phyloP scores from a whole-genome alignment of 2,797 vertebrate species.

The Argyrosomus regius region DNA sequence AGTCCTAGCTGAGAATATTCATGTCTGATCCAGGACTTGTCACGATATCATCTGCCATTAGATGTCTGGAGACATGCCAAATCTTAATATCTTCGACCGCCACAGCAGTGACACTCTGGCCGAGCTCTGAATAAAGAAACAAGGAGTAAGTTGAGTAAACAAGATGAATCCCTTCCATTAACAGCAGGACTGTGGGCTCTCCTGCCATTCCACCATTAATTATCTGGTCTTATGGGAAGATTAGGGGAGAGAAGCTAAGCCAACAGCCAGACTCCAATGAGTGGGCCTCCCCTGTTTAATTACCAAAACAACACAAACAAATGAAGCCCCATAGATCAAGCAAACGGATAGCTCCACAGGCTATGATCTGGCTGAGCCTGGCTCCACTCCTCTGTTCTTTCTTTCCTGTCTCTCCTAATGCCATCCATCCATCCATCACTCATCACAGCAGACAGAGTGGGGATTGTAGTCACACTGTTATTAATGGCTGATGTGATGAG shows the following conservation, averaged over 20 bases:
- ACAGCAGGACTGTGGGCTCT: conserved; percentile 64
- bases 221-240: conserved; percentile 82
- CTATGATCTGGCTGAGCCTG: conserved; percentile 53
- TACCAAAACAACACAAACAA: conserved; percentile 75
- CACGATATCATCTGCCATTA: conserved; percentile 49
- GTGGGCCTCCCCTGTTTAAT: conserved; percentile 78
- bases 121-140: conserved; percentile 65
- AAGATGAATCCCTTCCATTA: conserved; percentile 82
- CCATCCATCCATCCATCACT: conserved; percentile 65
- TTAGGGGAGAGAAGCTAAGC: conserved; percentile 69
- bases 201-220: conserved; percentile 81
- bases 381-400: conserved; percentile 26
- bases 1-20: conserved; percentile 38
- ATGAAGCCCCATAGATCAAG: conserved; percentile 72
- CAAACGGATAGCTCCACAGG: conserved; percentile 53
- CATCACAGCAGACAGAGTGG: conserved; percentile 55
- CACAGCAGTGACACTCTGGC: conserved; percentile 45
- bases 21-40: conserved; percentile 33
- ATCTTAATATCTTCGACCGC: conserved; percentile 40
- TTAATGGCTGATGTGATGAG: conserved; percentile 52
- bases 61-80: conserved; percentile 45
- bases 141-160: conserved; percentile 72
- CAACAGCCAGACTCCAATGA: conserved; percentile 69
- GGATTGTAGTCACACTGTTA: conserved; percentile 43
- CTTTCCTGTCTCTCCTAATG: conserved; percentile 26